Percentiles rank a stretch among this genome's conserved stretches.
Evolutionary conservation across 2,888 invertebrate genomes (phyloP).

Genomic region (Oxystoma pomonae): DNA sequence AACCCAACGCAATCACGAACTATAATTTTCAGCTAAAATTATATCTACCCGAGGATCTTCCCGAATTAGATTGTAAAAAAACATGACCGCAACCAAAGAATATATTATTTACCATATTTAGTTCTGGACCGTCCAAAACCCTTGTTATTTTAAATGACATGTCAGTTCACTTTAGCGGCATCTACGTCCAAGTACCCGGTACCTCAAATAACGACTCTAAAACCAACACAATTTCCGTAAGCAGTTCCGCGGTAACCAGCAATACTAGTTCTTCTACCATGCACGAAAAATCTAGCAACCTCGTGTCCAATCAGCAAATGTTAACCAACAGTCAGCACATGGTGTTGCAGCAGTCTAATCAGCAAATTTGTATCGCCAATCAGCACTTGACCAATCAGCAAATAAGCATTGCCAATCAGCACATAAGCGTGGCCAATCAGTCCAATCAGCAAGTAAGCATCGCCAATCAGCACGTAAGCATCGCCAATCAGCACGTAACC

Average conservation of each 20-base stretch:
- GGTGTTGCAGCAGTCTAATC: neutral
- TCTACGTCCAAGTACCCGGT: constrained; percentile 36
- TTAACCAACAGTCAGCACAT: neutral
- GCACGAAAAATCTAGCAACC: constrained; percentile 34
- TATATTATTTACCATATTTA: too few species aligned
- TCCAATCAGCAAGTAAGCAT: constrained; percentile 1
- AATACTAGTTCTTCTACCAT: constrained; percentile 24
- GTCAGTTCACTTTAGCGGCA: constrained; percentile 40
- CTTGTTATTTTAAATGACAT: constrained; percentile 23
- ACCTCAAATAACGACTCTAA: constrained; percentile 8
- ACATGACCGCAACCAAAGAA: too few species aligned
- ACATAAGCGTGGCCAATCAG: neutral
- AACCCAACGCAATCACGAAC: too few species aligned
- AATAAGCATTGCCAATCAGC: neutral
- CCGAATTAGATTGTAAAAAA: too few species aligned
- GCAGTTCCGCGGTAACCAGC: neutral
- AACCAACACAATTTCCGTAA: neutral
- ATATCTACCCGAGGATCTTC: too few species aligned
- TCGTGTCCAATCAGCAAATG: neutral
- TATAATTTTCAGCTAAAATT: too few species aligned
- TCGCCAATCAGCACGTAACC: constrained; percentile 11
- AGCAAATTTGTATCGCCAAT: neutral
- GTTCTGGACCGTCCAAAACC: too few species aligned
- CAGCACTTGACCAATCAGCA: neutral
- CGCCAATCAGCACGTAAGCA: constrained; percentile 12